Percentiles rank a stretch among this genome's conserved stretches.
Evolutionary conservation across 1,140 invertebrate genomes (phyloP).

Genomic region (Trypoxylus dichotomus): DNA sequence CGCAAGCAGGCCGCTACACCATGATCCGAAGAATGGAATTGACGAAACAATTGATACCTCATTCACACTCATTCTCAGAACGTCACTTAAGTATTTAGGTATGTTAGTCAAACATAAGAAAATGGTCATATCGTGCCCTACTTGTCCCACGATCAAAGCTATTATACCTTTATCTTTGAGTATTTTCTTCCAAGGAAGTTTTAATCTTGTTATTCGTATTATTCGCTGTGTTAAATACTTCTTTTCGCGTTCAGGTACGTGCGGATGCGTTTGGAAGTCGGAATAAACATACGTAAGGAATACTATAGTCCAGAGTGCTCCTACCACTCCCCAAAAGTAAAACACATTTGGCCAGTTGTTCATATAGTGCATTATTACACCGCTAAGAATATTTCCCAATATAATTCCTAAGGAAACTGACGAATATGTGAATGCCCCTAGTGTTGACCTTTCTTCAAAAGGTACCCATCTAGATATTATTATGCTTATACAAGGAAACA

Average conservation of each 20-base stretch:
- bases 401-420: constrained; percentile 8
- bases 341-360: constrained; percentile 7
- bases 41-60: neutral
- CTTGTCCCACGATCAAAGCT: neutral
- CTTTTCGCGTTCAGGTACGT: neutral
- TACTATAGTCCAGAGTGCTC: neutral
- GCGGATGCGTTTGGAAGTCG: neutral
- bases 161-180: neutral
- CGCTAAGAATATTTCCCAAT: constrained; percentile 4
- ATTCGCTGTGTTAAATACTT: neutral
- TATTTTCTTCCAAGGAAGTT: neutral
- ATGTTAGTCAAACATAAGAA: constrained; percentile 14
- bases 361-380: neutral
- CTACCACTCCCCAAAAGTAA: neutral
- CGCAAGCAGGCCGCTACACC: neutral
- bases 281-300: constrained; percentile 5
- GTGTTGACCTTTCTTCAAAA: neutral
- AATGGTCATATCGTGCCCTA: neutral
- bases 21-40: neutral
- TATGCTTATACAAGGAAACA: constrained; percentile 25
- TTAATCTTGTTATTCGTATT: neutral
- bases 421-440: constrained; percentile 7
- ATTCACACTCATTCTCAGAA: neutral
- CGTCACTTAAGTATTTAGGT: neutral
- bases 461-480: constrained; percentile 30